These are phyloP conservation scores for Trachythela sp. DNA, from an alignment of 64 coral and sea anemone species.

Conservation along the genomic window DNA sequence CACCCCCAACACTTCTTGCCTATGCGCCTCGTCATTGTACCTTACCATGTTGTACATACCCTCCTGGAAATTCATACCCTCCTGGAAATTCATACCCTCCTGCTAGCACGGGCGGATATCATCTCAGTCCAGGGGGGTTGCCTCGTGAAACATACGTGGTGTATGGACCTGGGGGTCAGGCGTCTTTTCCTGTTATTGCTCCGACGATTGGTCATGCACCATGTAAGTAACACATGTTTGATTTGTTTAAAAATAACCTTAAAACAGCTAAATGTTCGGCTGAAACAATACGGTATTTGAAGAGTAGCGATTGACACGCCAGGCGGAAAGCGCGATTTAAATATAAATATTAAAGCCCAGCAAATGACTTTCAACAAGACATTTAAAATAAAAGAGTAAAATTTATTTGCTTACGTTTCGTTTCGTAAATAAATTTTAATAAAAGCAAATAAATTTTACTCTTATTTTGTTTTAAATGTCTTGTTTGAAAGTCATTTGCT, in stretches of 20 bases:
- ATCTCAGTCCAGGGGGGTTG: background rate
- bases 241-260: background rate
- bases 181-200: background rate
- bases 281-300: too few relatives aligned
- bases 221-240: background rate
- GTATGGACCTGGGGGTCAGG: background rate
- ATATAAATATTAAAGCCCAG: too few relatives aligned
- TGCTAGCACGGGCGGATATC: background rate
- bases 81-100: background rate
- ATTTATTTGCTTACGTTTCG: too few relatives aligned
- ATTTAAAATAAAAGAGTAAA: too few relatives aligned
- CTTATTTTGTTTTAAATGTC: too few relatives aligned
- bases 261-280: background rate
- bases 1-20: background rate
- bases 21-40: background rate
- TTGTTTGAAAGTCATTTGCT: too few relatives aligned
- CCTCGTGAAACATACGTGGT: constrained; percentile 2
- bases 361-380: too few relatives aligned
- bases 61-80: background rate
- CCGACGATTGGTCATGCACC: background rate
- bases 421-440: too few relatives aligned
- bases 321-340: too few relatives aligned
- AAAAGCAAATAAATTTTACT: too few relatives aligned
- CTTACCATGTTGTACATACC: background rate
- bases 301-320: too few relatives aligned